A percentile compares a stretch with the other conserved stretches of the same genome.
phyloP scores from a whole-genome alignment of 2,888 invertebrate genomes.

The Sinhomidia bicolor region DNA sequence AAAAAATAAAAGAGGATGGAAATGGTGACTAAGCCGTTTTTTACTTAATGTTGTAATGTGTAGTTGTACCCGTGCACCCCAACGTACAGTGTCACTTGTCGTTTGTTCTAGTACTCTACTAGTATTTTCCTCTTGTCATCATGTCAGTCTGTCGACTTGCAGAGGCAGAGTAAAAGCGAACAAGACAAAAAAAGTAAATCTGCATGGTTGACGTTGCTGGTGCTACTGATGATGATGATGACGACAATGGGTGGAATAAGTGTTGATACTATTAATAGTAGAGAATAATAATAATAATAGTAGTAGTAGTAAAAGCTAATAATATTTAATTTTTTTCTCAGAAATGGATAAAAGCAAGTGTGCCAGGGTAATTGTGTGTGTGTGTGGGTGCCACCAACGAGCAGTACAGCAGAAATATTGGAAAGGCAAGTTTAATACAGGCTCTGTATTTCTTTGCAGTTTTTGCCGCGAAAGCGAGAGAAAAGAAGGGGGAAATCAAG shows the following conservation, averaged over 20 bases:
- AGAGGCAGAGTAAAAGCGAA: too few species aligned
- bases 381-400: slow-evolving; percentile 50
- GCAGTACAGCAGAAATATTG: slow-evolving; percentile 56
- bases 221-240: not conserved
- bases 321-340: not conserved
- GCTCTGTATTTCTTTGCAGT: slow-evolving; percentile 33
- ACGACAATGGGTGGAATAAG: not conserved
- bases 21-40: slow-evolving; percentile 44
- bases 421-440: slow-evolving; percentile 16
- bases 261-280: slow-evolving; percentile 16
- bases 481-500: not conserved
- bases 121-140: slow-evolving; percentile 40
- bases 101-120: too few species aligned
- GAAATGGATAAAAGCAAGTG: not conserved
- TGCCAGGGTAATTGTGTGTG: not conserved
- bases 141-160: slow-evolving; percentile 38
- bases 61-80: not conserved
- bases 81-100: slow-evolving; percentile 40
- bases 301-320: not conserved
- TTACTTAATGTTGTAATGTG: slow-evolving; percentile 21
- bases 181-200: slow-evolving; percentile 23
- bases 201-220: not conserved
- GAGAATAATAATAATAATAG: not conserved
- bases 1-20: not conserved
- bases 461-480: not conserved